These are phyloP conservation scores for Micrasema minimum DNA, from an alignment of 1,140 invertebrate genomes.

Conservation along the genomic window DNA sequence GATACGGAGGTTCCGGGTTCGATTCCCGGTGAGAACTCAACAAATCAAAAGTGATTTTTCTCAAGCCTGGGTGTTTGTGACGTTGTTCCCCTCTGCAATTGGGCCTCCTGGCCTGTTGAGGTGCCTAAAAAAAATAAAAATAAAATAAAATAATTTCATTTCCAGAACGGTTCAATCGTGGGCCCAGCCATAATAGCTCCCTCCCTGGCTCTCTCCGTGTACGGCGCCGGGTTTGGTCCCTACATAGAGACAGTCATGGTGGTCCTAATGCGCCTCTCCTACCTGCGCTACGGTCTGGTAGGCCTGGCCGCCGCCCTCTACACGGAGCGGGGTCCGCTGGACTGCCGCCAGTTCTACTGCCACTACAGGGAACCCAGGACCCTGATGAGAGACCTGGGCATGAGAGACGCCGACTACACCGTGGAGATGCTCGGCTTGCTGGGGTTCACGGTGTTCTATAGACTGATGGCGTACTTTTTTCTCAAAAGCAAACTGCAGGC, in stretches of 20 bases:
- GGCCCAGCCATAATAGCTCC: constrained; percentile 70
- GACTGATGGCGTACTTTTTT: constrained; percentile 61
- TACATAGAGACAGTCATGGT: constrained; percentile 68
- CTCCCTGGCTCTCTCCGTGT: constrained; percentile 70
- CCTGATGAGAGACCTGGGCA: constrained; percentile 65
- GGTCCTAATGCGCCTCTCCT: constrained; percentile 70
- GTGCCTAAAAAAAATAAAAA: too few species aligned
- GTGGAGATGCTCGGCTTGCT: constrained; percentile 62
- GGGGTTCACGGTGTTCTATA: constrained; percentile 61
- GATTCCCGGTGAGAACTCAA: too few species aligned
- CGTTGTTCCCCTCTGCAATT: too few species aligned
- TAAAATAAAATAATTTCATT: constrained; percentile 49
- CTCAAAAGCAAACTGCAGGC: constrained; percentile 61
- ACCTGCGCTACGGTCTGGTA: constrained; percentile 69
- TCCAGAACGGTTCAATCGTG: constrained; percentile 72
- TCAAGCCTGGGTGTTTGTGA: too few species aligned
- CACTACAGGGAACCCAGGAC: constrained; percentile 67
- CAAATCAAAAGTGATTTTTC: too few species aligned
- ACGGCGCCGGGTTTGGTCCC: constrained; percentile 73
- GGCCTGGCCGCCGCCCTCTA: constrained; percentile 63
- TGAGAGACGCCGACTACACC: constrained; percentile 57
- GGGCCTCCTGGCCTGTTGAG: too few species aligned
- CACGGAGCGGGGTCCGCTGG: constrained; percentile 58
- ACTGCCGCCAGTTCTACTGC: constrained; percentile 71
- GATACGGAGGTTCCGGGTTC: too few species aligned